Conservation (phyloP, 2,888 invertebrate genomes). For the Automeris io region DNA sequence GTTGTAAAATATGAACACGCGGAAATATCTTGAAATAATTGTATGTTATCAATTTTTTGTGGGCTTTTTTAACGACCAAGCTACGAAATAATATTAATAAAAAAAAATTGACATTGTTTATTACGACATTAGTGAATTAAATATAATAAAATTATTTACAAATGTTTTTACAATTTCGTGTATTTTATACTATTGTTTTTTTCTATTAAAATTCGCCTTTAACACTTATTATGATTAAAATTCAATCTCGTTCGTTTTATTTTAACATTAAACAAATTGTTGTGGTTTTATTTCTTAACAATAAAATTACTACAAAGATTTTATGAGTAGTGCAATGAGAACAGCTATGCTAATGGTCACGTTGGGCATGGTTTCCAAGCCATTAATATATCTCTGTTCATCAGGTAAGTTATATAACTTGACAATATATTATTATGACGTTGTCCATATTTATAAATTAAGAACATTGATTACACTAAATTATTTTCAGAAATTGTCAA, state of each 20-base stretch:
- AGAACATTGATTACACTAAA: too few species aligned
- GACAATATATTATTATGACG: too few species aligned
- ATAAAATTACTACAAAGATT: too few species aligned
- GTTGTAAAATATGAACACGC: slow-evolving; percentile 17
- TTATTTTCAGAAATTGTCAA: too few species aligned
- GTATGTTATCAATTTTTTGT: slow-evolving; percentile 14
- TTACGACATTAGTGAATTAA: background rate
- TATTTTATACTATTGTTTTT: background rate
- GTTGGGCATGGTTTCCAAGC: too few species aligned
- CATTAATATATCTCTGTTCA: too few species aligned
- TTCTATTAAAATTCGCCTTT: background rate
- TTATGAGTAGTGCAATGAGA: too few species aligned
- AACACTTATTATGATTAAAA: background rate
- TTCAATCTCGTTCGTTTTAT: background rate
- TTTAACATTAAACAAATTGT: background rate
- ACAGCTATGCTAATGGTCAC: too few species aligned
- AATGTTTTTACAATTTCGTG: background rate
- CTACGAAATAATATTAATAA: background rate
- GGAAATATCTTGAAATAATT: slow-evolving; percentile 22
- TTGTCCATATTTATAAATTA: too few species aligned
- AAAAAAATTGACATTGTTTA: background rate
- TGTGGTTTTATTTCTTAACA: too few species aligned
- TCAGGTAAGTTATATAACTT: too few species aligned
- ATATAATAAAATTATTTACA: background rate
- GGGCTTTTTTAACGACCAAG: background rate